Evolutionary conservation across 2,888 invertebrate species (phyloP).

Genomic region (Nudaria mundana): DNA sequence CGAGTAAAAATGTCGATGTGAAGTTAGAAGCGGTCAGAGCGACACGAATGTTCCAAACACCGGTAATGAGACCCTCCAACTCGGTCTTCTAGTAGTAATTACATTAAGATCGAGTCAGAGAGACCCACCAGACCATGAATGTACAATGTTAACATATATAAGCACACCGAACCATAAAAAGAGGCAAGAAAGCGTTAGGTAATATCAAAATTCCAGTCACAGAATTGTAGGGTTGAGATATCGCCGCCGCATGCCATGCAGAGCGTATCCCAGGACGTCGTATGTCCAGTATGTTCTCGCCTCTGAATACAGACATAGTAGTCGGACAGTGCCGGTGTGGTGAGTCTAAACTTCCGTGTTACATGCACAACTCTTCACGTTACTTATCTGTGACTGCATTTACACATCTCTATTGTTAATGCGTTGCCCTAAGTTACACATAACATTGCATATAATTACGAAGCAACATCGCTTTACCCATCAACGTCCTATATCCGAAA

Average conservation of each 20-base stretch:
- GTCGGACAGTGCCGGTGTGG: conserved; percentile 26
- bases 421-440: conserved; percentile 43
- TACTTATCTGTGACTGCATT: conserved; percentile 67
- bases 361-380: conserved; percentile 39
- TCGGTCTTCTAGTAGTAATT: conserved; percentile 5
- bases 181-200: conserved; percentile 73
- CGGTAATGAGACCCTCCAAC: conserved; percentile 16
- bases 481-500: conserved; percentile 44
- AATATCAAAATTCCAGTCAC: conserved; percentile 76
- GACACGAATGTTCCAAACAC: conserved; percentile 33
- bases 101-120: conserved; percentile 5
- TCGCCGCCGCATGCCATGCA: conserved; percentile 52
- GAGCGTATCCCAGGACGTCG: conserved; percentile 21
- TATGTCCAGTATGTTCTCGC: conserved; percentile 19
- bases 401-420: conserved; percentile 48
- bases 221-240: conserved; percentile 40
- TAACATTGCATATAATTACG: conserved; percentile 48
- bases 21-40: conserved; percentile 31
- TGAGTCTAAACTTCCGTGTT: conserved; percentile 31
- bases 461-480: conserved; percentile 62
- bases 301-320: conserved; percentile 67
- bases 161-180: conserved; percentile 78
- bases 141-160: conserved; percentile 54
- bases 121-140: conserved; percentile 20
- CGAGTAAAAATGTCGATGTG: conserved; percentile 6